Evolutionary conservation across 2,113 vertebrate genomes (phyloP).

Genomic region (Dromaius novaehollandiae): DNA sequence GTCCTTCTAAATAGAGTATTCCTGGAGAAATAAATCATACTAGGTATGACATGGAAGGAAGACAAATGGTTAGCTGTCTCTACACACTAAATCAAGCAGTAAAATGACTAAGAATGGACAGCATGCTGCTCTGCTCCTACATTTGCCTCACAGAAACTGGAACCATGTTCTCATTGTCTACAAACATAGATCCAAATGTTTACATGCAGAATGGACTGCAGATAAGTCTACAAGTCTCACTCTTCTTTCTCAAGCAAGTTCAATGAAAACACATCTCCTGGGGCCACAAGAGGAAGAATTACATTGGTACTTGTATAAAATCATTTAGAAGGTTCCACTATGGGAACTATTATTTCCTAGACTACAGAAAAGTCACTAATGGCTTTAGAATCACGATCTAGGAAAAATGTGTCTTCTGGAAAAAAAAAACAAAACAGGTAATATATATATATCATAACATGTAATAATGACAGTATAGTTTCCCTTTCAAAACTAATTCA

Average conservation of each 20-base stretch:
- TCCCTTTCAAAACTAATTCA: not conserved
- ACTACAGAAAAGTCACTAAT: not conserved
- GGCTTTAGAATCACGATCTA: not conserved
- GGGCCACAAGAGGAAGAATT: not conserved
- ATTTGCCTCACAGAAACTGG: not conserved
- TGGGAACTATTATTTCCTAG: not conserved
- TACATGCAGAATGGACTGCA: not conserved
- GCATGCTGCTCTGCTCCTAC: not conserved
- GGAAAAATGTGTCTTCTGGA: not conserved
- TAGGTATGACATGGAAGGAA: not conserved
- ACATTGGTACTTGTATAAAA: not conserved
- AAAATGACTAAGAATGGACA: constrained; percentile 9
- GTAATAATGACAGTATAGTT: not conserved
- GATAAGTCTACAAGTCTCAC: not conserved
- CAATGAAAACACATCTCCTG: not conserved
- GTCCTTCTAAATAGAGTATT: not conserved
- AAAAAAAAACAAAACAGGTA: not conserved
- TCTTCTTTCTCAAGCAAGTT: not conserved
- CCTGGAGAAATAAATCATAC: not conserved
- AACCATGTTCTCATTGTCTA: not conserved
- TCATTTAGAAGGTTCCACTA: not conserved
- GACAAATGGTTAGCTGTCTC: not conserved
- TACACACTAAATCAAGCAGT: constrained; percentile 18
- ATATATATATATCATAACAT: not conserved
- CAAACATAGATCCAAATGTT: not conserved